A percentile compares a stretch with the other conserved stretches of the same genome.
These are phyloP conservation scores for Thalassarche chlororhynchos DNA, from an alignment of 2,113 vertebrate genomes.

Conservation along the genomic window DNA sequence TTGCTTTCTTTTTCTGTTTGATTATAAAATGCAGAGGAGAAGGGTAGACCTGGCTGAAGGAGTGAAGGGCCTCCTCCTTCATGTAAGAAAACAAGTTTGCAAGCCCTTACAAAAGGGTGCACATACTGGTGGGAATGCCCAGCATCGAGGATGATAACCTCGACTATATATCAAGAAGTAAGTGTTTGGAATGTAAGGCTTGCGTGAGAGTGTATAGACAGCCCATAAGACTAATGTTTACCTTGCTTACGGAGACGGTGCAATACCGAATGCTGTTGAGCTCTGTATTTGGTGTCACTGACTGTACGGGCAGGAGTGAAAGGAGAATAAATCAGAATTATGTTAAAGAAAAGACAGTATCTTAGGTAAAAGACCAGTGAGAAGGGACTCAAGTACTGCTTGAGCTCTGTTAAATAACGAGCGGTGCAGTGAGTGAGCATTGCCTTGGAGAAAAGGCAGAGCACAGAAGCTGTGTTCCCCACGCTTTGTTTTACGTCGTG, in stretches of 20 bases:
- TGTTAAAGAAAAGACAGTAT: background rate
- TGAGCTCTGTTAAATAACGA: background rate
- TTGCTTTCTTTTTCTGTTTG: background rate
- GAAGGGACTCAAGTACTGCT: background rate
- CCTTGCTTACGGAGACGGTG: background rate
- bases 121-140: background rate
- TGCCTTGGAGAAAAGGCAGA: background rate
- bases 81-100: background rate
- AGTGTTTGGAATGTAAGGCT: fast-evolving
- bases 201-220: fast-evolving
- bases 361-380: background rate
- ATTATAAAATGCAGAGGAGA: background rate
- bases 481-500: background rate
- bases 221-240: background rate
- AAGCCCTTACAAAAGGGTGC: background rate
- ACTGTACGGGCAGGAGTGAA: background rate
- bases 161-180: background rate
- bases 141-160: background rate
- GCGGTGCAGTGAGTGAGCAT: background rate
- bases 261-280: background rate
- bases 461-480: background rate
- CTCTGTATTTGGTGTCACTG: background rate
- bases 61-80: background rate
- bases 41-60: background rate
- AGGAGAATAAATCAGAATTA: background rate